phyloP scores from a whole-genome alignment of 2,113 vertebrate species.

The Lanius collurio region DNA sequence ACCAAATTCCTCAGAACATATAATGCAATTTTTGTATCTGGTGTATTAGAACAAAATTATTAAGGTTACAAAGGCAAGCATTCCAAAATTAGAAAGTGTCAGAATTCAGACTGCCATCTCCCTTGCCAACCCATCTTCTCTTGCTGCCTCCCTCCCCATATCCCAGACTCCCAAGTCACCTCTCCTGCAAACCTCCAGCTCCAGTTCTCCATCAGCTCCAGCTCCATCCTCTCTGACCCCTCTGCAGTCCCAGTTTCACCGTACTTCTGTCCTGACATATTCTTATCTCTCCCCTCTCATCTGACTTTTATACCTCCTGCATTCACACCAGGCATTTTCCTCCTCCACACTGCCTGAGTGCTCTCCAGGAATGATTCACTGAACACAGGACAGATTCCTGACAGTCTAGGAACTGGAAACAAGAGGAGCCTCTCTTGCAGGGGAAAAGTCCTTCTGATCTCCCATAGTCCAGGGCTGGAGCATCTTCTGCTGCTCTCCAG shows the following conservation, averaged over 20 bases:
- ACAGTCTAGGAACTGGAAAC: slow-evolving; percentile 16
- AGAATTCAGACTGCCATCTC: slow-evolving; percentile 47
- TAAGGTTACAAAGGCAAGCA: slow-evolving; percentile 59
- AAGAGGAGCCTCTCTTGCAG: neutral
- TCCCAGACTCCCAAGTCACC: neutral
- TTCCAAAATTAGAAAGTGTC: slow-evolving; percentile 51
- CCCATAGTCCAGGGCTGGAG: neutral
- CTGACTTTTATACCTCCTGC: slow-evolving; percentile 45
- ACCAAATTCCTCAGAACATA: slow-evolving; percentile 51
- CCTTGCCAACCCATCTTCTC: neutral
- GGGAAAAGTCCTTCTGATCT: neutral
- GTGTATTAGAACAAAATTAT: slow-evolving; percentile 64
- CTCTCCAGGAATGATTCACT: slow-evolving; percentile 55
- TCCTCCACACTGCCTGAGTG: slow-evolving; percentile 49
- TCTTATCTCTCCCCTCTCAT: slow-evolving; percentile 12
- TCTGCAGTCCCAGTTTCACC: neutral
- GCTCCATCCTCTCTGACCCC: neutral
- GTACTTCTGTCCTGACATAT: neutral
- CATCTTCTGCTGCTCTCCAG: neutral
- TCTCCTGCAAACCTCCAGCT: neutral
- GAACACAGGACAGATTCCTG: slow-evolving; percentile 19
- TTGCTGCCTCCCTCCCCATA: neutral
- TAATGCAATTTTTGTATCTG: slow-evolving; percentile 43
- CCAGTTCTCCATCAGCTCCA: neutral
- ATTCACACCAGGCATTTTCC: slow-evolving; percentile 37